These are phyloP conservation scores for Oscheius sp. DNA, from an alignment of 2,888 invertebrate genomes.

Conservation along the genomic window DNA sequence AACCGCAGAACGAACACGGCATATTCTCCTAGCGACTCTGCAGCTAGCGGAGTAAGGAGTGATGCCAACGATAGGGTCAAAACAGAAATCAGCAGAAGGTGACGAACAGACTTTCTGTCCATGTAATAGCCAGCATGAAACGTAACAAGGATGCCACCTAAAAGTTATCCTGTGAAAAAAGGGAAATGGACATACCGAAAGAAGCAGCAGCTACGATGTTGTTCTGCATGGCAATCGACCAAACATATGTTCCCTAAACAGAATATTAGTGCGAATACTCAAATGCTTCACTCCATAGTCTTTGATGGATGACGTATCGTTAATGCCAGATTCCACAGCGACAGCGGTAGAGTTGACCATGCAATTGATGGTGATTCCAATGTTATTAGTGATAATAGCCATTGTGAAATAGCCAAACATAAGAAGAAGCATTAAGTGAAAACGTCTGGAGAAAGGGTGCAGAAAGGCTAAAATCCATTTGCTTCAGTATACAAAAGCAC, in stretches of 20 bases:
- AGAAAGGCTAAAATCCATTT: constrained; percentile 42
- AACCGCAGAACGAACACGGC: constrained; percentile 54
- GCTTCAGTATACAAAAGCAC: neutral
- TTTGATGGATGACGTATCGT: constrained; percentile 4
- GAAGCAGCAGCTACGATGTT: constrained; percentile 44
- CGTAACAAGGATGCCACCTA: constrained; percentile 45
- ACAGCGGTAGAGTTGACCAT: constrained; percentile 65
- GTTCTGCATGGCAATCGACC: constrained; percentile 44
- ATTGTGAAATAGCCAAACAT: constrained; percentile 61
- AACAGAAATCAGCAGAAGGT: constrained; percentile 41
- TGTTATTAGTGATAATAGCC: constrained; percentile 54
- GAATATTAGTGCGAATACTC: neutral
- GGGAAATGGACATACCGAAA: constrained; percentile 21
- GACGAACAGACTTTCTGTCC: constrained; percentile 46
- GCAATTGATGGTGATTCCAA: constrained; percentile 62
- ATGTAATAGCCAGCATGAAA: constrained; percentile 43
- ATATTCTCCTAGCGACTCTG: constrained; percentile 42
- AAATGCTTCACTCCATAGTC: constrained; percentile 12
- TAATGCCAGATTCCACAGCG: constrained; percentile 32
- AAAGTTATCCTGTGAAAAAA: neutral
- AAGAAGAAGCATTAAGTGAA: constrained; percentile 59
- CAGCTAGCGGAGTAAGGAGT: constrained; percentile 48
- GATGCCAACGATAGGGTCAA: constrained; percentile 38
- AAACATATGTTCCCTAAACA: constrained; percentile 44
- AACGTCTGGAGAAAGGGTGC: constrained; percentile 50